These are phyloP conservation scores for Phyllotreta cruciferae DNA, from an alignment of 2,888 invertebrate genomes.

Conservation along the genomic window DNA sequence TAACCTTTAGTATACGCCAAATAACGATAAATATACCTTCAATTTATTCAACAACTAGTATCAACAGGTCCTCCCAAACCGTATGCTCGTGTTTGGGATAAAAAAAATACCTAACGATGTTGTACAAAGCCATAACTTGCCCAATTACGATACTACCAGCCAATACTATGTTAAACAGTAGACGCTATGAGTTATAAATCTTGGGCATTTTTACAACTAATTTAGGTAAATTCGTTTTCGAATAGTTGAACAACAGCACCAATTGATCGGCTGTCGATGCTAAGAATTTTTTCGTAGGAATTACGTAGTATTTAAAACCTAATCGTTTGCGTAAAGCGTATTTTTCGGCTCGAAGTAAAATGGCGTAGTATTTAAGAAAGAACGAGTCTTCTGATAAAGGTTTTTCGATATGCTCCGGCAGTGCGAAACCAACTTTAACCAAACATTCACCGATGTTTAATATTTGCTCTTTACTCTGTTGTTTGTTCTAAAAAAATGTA, in stretches of 20 bases:
- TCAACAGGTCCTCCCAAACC: constrained; percentile 35
- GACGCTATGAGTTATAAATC: constrained; percentile 47
- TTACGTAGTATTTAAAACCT: constrained; percentile 62
- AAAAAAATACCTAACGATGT: constrained; percentile 50
- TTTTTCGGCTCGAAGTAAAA: constrained; percentile 60
- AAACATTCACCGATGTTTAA: constrained; percentile 65
- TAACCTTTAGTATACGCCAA: no score
- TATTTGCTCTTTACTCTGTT: constrained; percentile 48
- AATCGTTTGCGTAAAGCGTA: constrained; percentile 60
- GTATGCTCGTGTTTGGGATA: constrained; percentile 41
- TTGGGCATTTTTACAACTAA: constrained; percentile 29
- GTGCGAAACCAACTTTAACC: constrained; percentile 73
- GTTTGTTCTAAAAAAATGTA: constrained; percentile 33
- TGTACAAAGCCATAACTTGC: constrained; percentile 49
- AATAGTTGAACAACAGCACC: constrained; percentile 1
- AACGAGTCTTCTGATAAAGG: constrained; percentile 54
- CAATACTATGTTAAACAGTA: constrained; percentile 46
- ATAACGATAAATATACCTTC: background rate
- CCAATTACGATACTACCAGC: constrained; percentile 47
- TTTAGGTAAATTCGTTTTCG: constrained; percentile 13
- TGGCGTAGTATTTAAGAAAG: constrained; percentile 57
- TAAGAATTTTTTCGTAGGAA: constrained; percentile 54
- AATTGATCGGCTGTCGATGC: constrained; percentile 32
- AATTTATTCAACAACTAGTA: constrained; percentile 29
- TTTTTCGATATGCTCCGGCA: constrained; percentile 75